These are phyloP conservation scores for Phodopus roborovskii DNA, from an alignment of 2,113 vertebrate species.

Conservation along the genomic window DNA sequence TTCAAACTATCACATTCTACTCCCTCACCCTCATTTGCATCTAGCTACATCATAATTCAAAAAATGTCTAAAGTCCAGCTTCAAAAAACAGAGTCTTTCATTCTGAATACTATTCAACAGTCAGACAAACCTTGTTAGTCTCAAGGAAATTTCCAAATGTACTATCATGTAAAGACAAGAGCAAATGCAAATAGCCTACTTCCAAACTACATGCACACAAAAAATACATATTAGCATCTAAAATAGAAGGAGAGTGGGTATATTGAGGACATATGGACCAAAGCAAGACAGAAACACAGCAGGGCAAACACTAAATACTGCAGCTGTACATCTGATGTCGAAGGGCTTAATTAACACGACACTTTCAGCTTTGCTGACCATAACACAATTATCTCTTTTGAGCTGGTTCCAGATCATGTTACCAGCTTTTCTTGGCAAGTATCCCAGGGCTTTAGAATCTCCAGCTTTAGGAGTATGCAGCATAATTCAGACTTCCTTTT, in stretches of 20 bases:
- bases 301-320: background rate
- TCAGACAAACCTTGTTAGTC: background rate
- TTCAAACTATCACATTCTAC: background rate
- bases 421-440: background rate
- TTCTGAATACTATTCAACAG: background rate
- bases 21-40: background rate
- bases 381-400: background rate
- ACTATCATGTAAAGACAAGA: background rate
- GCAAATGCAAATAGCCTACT: background rate
- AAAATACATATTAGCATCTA: background rate
- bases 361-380: background rate
- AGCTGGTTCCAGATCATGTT: background rate
- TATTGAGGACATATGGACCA: background rate
- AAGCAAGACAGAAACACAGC: background rate
- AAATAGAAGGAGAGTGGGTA: background rate
- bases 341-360: background rate
- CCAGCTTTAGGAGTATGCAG: background rate
- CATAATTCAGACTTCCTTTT: background rate
- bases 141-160: background rate
- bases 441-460: background rate
- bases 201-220: background rate
- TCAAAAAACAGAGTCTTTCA: background rate
- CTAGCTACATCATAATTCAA: background rate
- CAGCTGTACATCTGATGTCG: background rate
- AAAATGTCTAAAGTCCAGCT: background rate